Base-by-base conservation (phyloP, 2,888 invertebrate genomes). In the Acrobasis repandana region DNA sequence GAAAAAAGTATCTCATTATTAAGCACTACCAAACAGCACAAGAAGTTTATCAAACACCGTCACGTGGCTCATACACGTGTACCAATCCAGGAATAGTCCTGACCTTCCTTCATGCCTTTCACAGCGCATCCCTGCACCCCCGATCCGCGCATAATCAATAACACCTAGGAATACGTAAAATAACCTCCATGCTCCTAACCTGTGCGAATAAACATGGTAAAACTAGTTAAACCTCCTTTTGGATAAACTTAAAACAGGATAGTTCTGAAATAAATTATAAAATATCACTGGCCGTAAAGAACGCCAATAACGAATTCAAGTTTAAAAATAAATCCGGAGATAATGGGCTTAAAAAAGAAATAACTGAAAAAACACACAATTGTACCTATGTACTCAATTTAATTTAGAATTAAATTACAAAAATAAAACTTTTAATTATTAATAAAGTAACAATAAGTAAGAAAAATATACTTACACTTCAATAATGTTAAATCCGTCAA, bases 131-230 rank as follows among this genome's bases (percentile, higher is more conserved):
- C 72, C 71, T 73, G 71, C 76, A 73, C 68, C 70, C 67, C 63
- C 67, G 61, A 61, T 48, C 70, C 71, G 76, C 77, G 76, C 80
- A 76, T 67, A 86, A 87, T 87, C 87, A 80, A 87, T 87, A 87
- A 71, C 74, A 76, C 77, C 75, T 77, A 67, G 68, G 74, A 72
- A 75, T 75, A 52, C 47, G 75, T 76, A 72, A 71, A 65, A 71
- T 67, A 66, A 71, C 67, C 62, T 67, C 64, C 63, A 59, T 63
- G 74, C 70, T 70, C 71, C 71, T 68, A 76, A 77, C 69, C 73
- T 76, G 65, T 59, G 38, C 14, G 16, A 38, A 20, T 18, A 18
- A 14, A 20, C 18, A 11, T 52, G 16, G n/a, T 43, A 43, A 43
- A 43, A 43, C n/a, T 28, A 28, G 28, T 28, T 8, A 28, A 28